Percentiles rank a stretch among this genome's conserved stretches.
Conservation (phyloP, 2,113 vertebrate genomes). For the Leptodactylus fuscus region DNA sequence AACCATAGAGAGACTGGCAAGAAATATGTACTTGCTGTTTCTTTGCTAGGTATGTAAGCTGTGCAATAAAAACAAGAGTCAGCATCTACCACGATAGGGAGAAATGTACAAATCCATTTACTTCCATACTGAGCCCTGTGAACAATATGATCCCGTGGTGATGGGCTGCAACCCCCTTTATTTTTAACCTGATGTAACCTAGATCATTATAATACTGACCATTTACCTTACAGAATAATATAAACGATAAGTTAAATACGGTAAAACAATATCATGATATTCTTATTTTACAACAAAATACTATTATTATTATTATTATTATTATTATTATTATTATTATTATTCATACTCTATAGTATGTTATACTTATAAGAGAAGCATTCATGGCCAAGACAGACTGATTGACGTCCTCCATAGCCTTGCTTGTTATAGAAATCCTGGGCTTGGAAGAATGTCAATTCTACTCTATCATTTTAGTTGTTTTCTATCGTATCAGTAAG, state of each 20-base stretch:
- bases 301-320: too few species aligned
- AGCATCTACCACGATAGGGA: neutral
- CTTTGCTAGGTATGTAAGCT: neutral
- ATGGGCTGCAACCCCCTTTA: neutral
- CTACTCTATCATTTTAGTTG: neutral
- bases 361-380: neutral
- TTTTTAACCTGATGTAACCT: neutral
- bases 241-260: too few species aligned
- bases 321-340: too few species aligned
- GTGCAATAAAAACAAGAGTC: neutral
- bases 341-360: neutral
- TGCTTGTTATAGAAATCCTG: neutral
- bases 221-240: neutral
- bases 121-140: neutral
- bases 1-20: slow-evolving; percentile 19
- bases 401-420: neutral
- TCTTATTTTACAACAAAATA: too few species aligned
- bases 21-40: slow-evolving; percentile 6
- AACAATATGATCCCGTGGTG: neutral
- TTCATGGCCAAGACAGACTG: neutral
- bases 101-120: neutral
- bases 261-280: too few species aligned
- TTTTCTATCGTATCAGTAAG: neutral
- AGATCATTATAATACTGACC: neutral
- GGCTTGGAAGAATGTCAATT: neutral